These are phyloP conservation scores for Rhynchophorus ferrugineus DNA, from an alignment of 1,140 invertebrate species.

Conservation along the genomic window DNA sequence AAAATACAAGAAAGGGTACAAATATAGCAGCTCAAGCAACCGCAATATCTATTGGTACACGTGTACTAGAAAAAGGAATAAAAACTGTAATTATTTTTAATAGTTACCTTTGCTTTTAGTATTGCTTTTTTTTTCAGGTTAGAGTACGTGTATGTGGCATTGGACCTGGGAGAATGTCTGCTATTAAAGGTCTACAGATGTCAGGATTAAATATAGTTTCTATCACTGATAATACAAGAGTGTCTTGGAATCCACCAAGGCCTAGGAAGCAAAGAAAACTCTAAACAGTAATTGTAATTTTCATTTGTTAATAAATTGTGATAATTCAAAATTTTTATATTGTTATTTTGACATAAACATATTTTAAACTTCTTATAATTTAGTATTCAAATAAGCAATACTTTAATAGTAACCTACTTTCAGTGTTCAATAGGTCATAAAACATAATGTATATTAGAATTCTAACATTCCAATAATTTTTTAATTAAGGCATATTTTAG, in stretches of 20 bases:
- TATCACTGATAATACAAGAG: slow-evolving; percentile 78
- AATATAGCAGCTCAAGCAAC: slow-evolving; percentile 93
- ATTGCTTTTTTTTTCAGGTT: background rate
- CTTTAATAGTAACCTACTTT: too few relatives aligned
- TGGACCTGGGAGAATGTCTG: slow-evolving; percentile 80
- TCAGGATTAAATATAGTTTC: slow-evolving; percentile 82
- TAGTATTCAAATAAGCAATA: too few relatives aligned
- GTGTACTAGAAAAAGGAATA: slow-evolving; percentile 61
- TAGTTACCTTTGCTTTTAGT: background rate
- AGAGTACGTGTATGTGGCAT: slow-evolving; percentile 70
- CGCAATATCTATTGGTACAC: slow-evolving; percentile 64
- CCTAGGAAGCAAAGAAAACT: slow-evolving; percentile 28
- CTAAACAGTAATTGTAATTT: slow-evolving; percentile 16
- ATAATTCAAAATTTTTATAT: too few relatives aligned
- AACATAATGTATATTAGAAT: too few relatives aligned
- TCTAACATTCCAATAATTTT: too few relatives aligned
- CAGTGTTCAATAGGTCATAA: too few relatives aligned
- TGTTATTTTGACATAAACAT: too few relatives aligned
- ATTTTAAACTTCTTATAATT: background rate
- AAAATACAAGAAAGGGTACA: slow-evolving; percentile 89
- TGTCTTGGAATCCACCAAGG: slow-evolving; percentile 56
- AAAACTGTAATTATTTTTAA: slow-evolving; percentile 48
- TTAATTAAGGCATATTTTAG: too few relatives aligned
- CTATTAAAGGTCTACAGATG: slow-evolving; percentile 89
- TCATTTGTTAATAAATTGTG: too few relatives aligned